phyloP scores from a whole-genome alignment of 2,797 vertebrate species.

The Mallotus villosus region DNA sequence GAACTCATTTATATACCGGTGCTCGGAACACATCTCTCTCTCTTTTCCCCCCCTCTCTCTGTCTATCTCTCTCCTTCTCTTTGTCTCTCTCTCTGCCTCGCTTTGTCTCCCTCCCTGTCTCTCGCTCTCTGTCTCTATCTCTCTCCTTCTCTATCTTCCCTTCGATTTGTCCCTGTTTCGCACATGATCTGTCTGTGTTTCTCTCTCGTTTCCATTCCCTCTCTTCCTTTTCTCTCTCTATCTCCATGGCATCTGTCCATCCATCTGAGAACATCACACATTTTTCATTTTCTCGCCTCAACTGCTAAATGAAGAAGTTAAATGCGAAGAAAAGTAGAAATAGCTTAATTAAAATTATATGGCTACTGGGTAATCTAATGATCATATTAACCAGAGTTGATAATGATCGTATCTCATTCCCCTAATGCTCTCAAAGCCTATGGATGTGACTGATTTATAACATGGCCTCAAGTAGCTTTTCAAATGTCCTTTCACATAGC shows the following conservation, averaged over 20 bases:
- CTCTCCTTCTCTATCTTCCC: neutral
- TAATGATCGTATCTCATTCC: too few species aligned
- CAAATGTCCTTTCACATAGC: too few species aligned
- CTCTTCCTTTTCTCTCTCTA: neutral
- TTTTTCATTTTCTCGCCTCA: too few species aligned
- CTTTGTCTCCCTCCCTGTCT: constrained; percentile 27
- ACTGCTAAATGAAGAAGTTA: too few species aligned
- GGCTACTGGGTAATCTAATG: too few species aligned
- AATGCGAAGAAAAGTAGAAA: too few species aligned
- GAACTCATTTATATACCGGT: constrained; percentile 60
- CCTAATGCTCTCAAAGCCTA: too few species aligned
- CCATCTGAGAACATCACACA: too few species aligned
- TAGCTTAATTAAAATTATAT: too few species aligned
- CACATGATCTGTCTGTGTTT: neutral
- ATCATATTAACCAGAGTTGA: too few species aligned
- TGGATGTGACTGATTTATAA: too few species aligned
- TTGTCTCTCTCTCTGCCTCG: constrained; percentile 35
- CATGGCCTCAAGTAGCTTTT: too few species aligned
- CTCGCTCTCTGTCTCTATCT: constrained; percentile 9
- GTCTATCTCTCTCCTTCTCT: neutral
- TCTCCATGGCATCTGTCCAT: neutral
- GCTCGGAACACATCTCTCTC: neutral
- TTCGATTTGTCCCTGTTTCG: neutral
- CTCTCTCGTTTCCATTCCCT: neutral
- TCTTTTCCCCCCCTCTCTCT: neutral